Evolutionary conservation across 2,888 invertebrate species (phyloP).

Genomic region (Drosophila cracens): DNA sequence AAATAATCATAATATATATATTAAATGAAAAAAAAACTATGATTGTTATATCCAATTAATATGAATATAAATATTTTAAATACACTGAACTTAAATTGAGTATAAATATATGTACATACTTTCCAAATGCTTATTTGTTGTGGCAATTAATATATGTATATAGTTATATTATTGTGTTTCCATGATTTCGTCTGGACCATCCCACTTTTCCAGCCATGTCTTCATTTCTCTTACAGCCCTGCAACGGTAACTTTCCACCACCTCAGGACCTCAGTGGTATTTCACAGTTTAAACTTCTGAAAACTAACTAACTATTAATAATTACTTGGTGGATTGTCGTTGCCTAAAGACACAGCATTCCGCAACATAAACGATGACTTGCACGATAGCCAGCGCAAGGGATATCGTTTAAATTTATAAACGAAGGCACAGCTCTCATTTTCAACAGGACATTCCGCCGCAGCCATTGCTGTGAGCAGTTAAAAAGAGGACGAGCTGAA

Average conservation of each 20-base stretch:
- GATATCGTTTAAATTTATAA: conserved; percentile 29
- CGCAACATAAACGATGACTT: conserved; percentile 53
- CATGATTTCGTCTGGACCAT: background rate
- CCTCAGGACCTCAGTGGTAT: background rate
- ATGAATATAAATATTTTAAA: conserved; percentile 15
- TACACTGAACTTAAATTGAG: background rate
- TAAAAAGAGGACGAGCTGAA: background rate
- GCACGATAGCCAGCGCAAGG: conserved; percentile 52
- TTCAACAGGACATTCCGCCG: background rate
- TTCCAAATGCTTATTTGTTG: background rate
- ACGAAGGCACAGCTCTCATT: background rate
- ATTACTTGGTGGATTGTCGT: background rate
- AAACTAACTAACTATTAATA: background rate
- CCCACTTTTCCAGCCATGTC: background rate
- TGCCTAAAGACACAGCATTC: conserved; percentile 25
- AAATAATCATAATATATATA: conserved; percentile 13
- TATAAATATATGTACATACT: conserved; percentile 8
- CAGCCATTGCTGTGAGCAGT: background rate
- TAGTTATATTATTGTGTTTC: background rate
- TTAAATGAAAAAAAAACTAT: conserved; percentile 14
- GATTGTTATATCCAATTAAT: conserved; percentile 16
- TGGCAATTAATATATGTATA: background rate
- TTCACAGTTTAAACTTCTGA: background rate
- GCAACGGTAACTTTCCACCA: background rate
- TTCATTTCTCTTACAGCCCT: background rate